Evolutionary conservation across 1,140 invertebrate genomes (phyloP), one percentile per base, ranked within the genome.

Genomic region (Euglossa dilemma): DNA sequence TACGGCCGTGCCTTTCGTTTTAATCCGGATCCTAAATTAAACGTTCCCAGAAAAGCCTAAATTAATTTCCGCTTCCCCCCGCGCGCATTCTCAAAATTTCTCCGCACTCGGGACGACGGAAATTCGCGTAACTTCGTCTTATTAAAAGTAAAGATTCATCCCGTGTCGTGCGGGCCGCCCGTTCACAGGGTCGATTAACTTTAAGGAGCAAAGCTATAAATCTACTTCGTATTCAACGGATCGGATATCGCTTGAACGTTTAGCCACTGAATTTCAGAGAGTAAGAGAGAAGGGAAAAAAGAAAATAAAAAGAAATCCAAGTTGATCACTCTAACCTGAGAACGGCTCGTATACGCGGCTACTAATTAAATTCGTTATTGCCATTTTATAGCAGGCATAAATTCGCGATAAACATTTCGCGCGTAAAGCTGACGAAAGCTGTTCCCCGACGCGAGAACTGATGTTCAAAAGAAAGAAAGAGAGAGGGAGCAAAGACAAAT

Each of bases 61-160:
- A 82, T 80, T 80, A 80, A 63, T 76, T 82, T 76, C 73, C 45
- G 45, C 43, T 47, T 82, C 73, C 78, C 78, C 3, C 12, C 14
- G n/a, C 52, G 43, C 43, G 50, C 16, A 18, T 18, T 9, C 67
- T 82, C 59, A 57, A 64, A 66, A 28, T 64, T 82, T 67, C 52
- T 50, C 14, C 52, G 5, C 9, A 4, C 2, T 11, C 43, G 16
- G 7, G 18, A 7, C 18, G 45, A n/a, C 9, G 9, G 28, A 18
- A 16, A 8, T n/a, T 56, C 45, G 18, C 18, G 45, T 47, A 18
- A 3, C 59, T 70, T n/a, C n/a, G 25, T 20, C 0, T 3, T 45
- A 43, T 56, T 52, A 52, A 70, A 25, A 52, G 9, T 9, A 6
- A 43, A 36, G 5, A 16, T 20, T 20, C 20, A 64, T 64, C 28